Base-by-base conservation (phyloP, 1,140 invertebrate species). In the Probaryconus sp. region DNA sequence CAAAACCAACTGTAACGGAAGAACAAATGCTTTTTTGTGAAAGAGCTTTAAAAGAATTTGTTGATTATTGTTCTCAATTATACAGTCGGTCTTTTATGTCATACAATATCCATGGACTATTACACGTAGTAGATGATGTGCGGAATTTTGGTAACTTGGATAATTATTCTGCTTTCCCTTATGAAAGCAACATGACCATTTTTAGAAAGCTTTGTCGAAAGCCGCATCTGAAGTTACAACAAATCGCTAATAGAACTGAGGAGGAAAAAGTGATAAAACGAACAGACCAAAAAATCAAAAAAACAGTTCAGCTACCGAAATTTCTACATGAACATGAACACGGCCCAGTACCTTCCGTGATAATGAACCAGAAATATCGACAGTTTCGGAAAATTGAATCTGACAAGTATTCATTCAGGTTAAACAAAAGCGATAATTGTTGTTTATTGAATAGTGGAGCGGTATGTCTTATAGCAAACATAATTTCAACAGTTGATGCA, bases 381-480 rank as follows among this genome's bases (percentile, higher is more conserved):
- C n/a, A n/a, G n/a, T n/a, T n/a, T n/a, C n/a, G n/a, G n/a, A n/a
- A n/a, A n/a, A n/a, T n/a, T n/a, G n/a, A n/a, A n/a, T n/a, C n/a
- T n/a, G n/a, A n/a, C n/a, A n/a, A n/a, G n/a, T n/a, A n/a, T 48
- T 17, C 20, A 14, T 14, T 1, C 45, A 48, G 13, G 31, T 31
- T 21, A 33, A 33, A 11, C 28, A 48, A 56, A 6, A 43, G 28
- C n/a, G 43, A 76, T 38, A 53, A 53, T 35, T 60, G 60, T 24
- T 55, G 51, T 6, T 42, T 76, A 14, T 21, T 60, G 5, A 26
- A 61, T 0, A 58, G 58, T 63, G 56, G 21, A 0, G 14, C 11
- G 2, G 61, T 76, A 43, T 65, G 58, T 42, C n/a, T 70, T 18
- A 20, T 76, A 10, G 11, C 24, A 20, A 76, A 70, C 51, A 67